Evolutionary conservation across 1,140 invertebrate genomes (phyloP).

Genomic region (Homalodisca vitripennis): DNA sequence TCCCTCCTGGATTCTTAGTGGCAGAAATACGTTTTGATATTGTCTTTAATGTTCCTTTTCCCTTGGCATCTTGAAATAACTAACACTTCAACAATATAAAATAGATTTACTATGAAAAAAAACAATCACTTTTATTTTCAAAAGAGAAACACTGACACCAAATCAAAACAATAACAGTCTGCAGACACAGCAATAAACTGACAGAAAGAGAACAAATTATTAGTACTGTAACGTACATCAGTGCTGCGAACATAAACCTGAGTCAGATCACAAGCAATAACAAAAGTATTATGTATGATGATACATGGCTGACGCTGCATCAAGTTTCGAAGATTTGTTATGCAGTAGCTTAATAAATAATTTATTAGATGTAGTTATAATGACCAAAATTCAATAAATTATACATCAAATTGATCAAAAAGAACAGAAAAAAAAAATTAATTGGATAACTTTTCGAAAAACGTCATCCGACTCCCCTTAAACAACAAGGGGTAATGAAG

Average conservation of each 20-base stretch:
- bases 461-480: no score
- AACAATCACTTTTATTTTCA: neutral
- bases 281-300: neutral
- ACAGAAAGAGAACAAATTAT: neutral
- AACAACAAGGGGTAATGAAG: no score
- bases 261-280: no score
- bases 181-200: neutral
- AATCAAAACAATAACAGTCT: neutral
- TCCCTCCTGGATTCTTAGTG: neutral
- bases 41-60: neutral
- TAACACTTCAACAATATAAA: no score
- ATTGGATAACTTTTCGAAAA: no score
- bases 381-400: conserved; percentile 1
- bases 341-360: neutral
- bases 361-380: neutral
- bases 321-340: neutral
- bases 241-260: neutral
- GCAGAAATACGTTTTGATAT: neutral
- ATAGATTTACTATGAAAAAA: neutral
- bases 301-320: neutral
- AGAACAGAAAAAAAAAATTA: neutral
- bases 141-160: neutral
- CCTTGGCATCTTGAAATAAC: neutral
- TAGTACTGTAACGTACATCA: neutral
- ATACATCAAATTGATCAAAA: neutral